Evolutionary conservation across 2,113 vertebrate species (phyloP), one percentile per base, ranked within the genome.

Genomic region (Tragelaphus imberbis): DNA sequence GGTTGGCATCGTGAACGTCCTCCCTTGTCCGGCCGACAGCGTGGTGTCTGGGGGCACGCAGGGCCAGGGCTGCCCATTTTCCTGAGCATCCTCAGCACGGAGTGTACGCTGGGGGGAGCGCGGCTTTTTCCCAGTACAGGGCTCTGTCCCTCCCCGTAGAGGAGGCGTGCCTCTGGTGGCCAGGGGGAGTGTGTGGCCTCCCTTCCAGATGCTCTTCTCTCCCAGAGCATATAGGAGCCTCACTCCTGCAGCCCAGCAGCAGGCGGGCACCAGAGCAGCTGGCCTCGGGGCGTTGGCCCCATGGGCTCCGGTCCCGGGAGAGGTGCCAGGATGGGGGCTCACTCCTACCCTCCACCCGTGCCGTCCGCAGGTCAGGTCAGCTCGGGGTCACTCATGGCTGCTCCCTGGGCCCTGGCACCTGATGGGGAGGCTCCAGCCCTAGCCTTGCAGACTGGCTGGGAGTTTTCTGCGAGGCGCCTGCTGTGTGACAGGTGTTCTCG

Each of bases 1-100:
- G 0, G 33, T 15, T 36, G 9, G 15, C 0, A 0, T 63, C 5
- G 25, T n/a, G n/a, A 40, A 1, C 3, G 3, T 79, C n/a, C 23
- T 92, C 7, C 47, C 28, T 3, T 27, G 12, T 19, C 75, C 15
- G 19, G 51, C 47, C 5, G 2, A 40, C 40, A 58, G 53, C 1
- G 2, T 51, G 63, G 40, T 15, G 27, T 56, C 55, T 3, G 8
- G 10, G 16, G 25, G 47, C 0, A 1, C 1, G 0, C 12, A 40
- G 16, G 25, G 47, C n/a, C 0, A 0, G 81, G 59, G 47, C 47
- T 17, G 21, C 47, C 2, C 11, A 28, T 53, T 36, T 47, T 84
- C 9, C 80, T 68, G 79, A 84, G 59, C 7, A 33, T 44, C n/a
- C 19, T 27, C 0, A 3, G 30, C 33, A 2, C 1, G 12, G 90